Evolutionary conservation across 2,888 invertebrate genomes (phyloP).

Genomic region (Mylabris sibirica): DNA sequence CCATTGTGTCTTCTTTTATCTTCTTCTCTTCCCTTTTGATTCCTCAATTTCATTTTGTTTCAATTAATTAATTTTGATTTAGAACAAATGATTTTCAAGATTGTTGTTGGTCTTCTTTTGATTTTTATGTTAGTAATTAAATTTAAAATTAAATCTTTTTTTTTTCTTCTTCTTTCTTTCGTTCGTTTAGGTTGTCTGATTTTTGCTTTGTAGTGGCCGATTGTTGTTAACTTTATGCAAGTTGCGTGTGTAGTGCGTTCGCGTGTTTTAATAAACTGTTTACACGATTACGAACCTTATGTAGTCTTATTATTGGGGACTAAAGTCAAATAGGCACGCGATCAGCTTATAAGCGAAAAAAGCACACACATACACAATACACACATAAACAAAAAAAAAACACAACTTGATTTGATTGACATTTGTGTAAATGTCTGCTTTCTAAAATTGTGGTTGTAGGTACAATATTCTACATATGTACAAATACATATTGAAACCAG

Average conservation of each 20-base stretch:
- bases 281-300: slow-evolving; percentile 54
- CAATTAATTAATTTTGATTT: slow-evolving; percentile 54
- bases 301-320: slow-evolving; percentile 38
- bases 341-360: slow-evolving; percentile 53
- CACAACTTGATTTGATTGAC: slow-evolving; percentile 55
- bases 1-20: slow-evolving; percentile 38
- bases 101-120: slow-evolving; percentile 49
- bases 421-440: slow-evolving; percentile 56
- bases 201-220: slow-evolving; percentile 45
- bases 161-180: slow-evolving; percentile 14
- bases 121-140: slow-evolving; percentile 53
- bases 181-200: not conserved
- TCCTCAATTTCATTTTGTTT: slow-evolving; percentile 53
- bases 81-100: slow-evolving; percentile 58
- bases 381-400: slow-evolving; percentile 44
- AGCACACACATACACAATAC: too few relatives aligned
- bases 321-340: slow-evolving; percentile 56
- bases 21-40: not conserved
- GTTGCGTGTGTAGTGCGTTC: slow-evolving; percentile 58
- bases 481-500: not conserved
- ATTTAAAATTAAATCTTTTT: slow-evolving; percentile 43
- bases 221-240: slow-evolving; percentile 57
- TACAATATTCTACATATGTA: slow-evolving; percentile 38
- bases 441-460: slow-evolving; percentile 48
- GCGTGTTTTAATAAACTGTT: slow-evolving; percentile 51